These are phyloP conservation scores for Chironomus tepperi DNA, from an alignment of 1,140 invertebrate genomes.

Conservation along the genomic window DNA sequence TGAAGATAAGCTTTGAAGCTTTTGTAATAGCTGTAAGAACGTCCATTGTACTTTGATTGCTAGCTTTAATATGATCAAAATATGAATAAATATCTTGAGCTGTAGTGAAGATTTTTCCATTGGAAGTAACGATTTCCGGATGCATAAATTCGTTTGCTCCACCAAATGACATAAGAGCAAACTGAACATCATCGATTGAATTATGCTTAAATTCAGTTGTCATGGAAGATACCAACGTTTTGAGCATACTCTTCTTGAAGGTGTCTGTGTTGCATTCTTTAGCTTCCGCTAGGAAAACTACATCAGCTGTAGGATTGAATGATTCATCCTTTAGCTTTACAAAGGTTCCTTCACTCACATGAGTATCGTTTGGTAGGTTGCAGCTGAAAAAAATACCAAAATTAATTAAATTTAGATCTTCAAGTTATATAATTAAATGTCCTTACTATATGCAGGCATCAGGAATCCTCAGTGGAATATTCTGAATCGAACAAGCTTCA, in stretches of 20 bases:
- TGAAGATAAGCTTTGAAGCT: conserved; percentile 65
- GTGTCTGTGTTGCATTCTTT: conserved; percentile 68
- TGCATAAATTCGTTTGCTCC: conserved; percentile 58
- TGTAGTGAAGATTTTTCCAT: conserved; percentile 56
- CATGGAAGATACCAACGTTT: conserved; percentile 53
- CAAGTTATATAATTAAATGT: conserved; percentile 21
- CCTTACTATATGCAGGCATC: conserved; percentile 65
- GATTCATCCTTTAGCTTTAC: conserved; percentile 43
- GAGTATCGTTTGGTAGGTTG: conserved; percentile 51
- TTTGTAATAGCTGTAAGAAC: conserved; percentile 65
- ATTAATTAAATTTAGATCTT: background rate
- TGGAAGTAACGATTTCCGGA: conserved; percentile 58
- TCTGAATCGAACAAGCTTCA: conserved; percentile 58
- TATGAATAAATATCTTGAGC: conserved; percentile 47
- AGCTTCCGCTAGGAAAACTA: conserved; percentile 83
- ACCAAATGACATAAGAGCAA: conserved; percentile 72
- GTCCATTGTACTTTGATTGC: conserved; percentile 48
- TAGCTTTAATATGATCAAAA: conserved; percentile 52
- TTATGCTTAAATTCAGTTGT: conserved; percentile 50
- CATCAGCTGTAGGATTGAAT: conserved; percentile 57
- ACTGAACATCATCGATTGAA: conserved; percentile 39
- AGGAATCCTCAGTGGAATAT: conserved; percentile 68
- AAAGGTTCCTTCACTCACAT: conserved; percentile 63
- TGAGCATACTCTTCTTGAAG: conserved; percentile 52
- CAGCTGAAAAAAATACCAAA: conserved; percentile 42